Percentiles rank a stretch among this genome's conserved stretches.
These are phyloP conservation scores for Lagopus leucura DNA, from an alignment of 2,113 vertebrate species.

Conservation along the genomic window DNA sequence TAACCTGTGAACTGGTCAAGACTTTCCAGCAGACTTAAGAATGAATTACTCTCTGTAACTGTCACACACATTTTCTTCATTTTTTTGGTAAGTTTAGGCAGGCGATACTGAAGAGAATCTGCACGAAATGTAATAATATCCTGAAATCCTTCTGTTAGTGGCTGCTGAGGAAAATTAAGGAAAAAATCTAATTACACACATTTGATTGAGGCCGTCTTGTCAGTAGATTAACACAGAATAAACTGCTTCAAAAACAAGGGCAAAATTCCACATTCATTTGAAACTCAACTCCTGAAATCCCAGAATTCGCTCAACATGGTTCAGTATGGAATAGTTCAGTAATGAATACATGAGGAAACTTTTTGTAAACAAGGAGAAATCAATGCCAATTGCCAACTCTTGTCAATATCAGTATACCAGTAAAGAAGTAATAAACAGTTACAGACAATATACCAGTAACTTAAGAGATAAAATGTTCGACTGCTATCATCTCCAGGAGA, in stretches of 20 bases:
- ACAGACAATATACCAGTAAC: not conserved
- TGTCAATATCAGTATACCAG: not conserved
- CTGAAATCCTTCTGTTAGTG: slow-evolving; percentile 9
- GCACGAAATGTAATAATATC: not conserved
- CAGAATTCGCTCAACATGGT: fast-evolving
- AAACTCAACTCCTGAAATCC: not conserved
- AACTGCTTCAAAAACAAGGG: not conserved
- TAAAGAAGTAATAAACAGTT: not conserved
- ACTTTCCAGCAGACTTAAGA: slow-evolving; percentile 85
- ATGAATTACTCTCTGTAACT: slow-evolving; percentile 80
- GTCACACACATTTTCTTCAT: slow-evolving; percentile 90
- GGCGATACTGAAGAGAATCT: slow-evolving; percentile 82
- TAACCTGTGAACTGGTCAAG: slow-evolving; percentile 91
- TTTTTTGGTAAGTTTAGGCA: slow-evolving; percentile 85
- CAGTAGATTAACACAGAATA: not conserved
- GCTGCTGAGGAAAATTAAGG: slow-evolving; percentile 2
- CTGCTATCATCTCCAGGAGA: not conserved
- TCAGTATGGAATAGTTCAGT: not conserved
- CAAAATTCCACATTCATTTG: not conserved
- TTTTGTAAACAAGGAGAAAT: not conserved
- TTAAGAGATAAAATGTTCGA: not conserved
- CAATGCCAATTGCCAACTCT: not conserved
- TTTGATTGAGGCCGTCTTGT: not conserved
- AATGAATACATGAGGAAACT: not conserved
- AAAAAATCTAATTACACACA: not conserved